Percentiles rank a stretch among this genome's conserved stretches.
These are phyloP conservation scores for Masnerella sp. DNA, from an alignment of 2,888 invertebrate genomes.

Conservation along the genomic window DNA sequence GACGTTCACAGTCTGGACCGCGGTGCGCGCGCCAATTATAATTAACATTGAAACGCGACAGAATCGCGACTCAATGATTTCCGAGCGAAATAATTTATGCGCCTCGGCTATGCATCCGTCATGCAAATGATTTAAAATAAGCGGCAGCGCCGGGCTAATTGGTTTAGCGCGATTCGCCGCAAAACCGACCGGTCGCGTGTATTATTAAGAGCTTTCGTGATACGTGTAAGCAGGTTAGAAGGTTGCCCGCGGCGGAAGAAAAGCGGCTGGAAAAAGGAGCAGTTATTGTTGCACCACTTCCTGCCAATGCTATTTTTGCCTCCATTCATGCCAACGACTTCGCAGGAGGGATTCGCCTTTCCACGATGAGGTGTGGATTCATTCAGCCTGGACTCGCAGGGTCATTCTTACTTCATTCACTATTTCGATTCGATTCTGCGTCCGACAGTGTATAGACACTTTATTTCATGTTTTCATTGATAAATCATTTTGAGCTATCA, in stretches of 20 bases:
- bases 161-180: constrained; percentile 55
- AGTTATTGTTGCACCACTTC: constrained; percentile 71
- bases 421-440: not conserved
- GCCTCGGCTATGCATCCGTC: not conserved
- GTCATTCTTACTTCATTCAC: constrained; percentile 64
- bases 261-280: constrained; percentile 57
- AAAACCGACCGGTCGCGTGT: constrained; percentile 62
- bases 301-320: constrained; percentile 69
- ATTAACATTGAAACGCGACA: constrained; percentile 14
- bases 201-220: constrained; percentile 66
- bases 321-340: constrained; percentile 67
- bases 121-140: constrained; percentile 16
- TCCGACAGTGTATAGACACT: too few relatives aligned
- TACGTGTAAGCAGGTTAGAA: constrained; percentile 37
- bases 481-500: too few relatives aligned
- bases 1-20: not conserved
- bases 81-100: constrained; percentile 3
- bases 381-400: constrained; percentile 65
- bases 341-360: constrained; percentile 43
- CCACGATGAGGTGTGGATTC: constrained; percentile 62
- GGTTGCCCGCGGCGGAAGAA: not conserved
- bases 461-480: too few relatives aligned
- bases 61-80: not conserved
- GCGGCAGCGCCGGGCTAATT: not conserved
- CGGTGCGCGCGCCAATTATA: constrained; percentile 17